Conservation (phyloP, 1,140 invertebrate genomes). For the Plectrocnemia conspersa region DNA sequence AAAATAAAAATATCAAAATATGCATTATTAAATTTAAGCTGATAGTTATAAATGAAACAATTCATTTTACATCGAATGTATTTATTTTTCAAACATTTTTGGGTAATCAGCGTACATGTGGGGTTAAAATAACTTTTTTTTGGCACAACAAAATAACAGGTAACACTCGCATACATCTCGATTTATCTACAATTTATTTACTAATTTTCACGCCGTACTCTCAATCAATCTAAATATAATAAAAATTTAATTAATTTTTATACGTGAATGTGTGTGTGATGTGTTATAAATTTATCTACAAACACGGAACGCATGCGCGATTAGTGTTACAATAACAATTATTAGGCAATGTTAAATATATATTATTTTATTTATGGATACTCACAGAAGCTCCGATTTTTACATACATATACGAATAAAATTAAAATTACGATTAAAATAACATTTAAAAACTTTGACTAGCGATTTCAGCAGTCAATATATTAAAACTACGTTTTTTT, state of each 20-base stretch:
- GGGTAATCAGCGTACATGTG: conserved; percentile 27
- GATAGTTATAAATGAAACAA: too few species aligned
- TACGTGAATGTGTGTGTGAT: neutral
- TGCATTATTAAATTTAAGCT: too few species aligned
- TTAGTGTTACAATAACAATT: neutral
- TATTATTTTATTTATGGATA: neutral
- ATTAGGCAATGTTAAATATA: neutral
- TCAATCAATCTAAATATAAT: neutral
- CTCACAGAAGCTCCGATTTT: neutral
- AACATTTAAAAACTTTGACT: too few species aligned
- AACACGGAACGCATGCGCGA: neutral
- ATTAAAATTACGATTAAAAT: neutral
- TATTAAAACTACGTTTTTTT: too few species aligned
- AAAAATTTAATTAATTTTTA: neutral
- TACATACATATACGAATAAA: conserved; percentile 1
- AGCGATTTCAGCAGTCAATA: too few species aligned
- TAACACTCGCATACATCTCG: neutral
- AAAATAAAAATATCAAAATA: conserved; percentile 12
- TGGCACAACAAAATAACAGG: conserved; percentile 28
- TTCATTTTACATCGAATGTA: conserved; percentile 26
- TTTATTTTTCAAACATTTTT: conserved; percentile 31
- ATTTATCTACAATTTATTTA: neutral
- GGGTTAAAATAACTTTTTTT: conserved; percentile 22
- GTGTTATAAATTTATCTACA: neutral
- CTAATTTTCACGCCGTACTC: too few species aligned